phyloP scores from a whole-genome alignment of 2,888 invertebrate genomes.

The Arrhopalites spinosus region DNA sequence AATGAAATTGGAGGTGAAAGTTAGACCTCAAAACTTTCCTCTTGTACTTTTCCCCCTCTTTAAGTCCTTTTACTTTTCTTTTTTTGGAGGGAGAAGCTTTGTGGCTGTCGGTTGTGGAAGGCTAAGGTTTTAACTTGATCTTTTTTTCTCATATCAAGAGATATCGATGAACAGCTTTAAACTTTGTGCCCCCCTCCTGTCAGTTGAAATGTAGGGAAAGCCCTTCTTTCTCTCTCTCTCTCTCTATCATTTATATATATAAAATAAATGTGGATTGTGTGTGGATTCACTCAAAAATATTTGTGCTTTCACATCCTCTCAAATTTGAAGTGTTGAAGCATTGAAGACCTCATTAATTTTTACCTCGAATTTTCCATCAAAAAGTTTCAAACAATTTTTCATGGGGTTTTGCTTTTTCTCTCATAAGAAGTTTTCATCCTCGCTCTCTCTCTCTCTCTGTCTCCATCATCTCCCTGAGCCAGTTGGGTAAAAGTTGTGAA shows the following conservation, averaged over 20 bases:
- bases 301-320: background rate
- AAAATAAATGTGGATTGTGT: background rate
- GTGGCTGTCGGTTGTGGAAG: too few relatives aligned
- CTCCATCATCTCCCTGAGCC: background rate
- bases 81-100: too few relatives aligned
- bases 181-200: too few relatives aligned
- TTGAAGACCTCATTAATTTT: slow-evolving; percentile 7
- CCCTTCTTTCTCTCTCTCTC: background rate
- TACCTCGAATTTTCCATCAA: background rate
- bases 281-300: background rate
- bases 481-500: too few relatives aligned
- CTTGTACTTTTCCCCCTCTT: too few relatives aligned
- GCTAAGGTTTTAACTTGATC: too few relatives aligned
- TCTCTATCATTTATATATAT: too few relatives aligned
- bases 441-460: background rate
- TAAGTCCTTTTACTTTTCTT: too few relatives aligned
- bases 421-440: background rate
- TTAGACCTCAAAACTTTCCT: too few relatives aligned
- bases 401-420: background rate
- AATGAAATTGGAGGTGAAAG: too few relatives aligned
- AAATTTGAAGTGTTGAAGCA: slow-evolving; percentile 7
- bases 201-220: background rate
- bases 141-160: background rate
- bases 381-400: slow-evolving; percentile 1
- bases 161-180: background rate